Percentiles rank a stretch among this genome's conserved stretches.
Conservation (phyloP, 2,797 vertebrate species). For the Notoglanidium macrostoma region DNA sequence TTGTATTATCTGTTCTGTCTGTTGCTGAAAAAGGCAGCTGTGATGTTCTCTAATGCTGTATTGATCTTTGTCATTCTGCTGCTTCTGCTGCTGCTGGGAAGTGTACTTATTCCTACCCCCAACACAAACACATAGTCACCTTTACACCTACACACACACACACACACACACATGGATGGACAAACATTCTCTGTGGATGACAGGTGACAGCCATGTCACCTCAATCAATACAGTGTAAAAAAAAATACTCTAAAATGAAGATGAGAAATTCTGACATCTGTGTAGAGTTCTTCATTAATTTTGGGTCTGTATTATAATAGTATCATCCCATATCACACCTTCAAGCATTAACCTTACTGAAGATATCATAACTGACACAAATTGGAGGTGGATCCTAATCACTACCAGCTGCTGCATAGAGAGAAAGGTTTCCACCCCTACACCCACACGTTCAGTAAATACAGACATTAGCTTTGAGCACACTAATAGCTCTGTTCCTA, state of each 20-base stretch:
- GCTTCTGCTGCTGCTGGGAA: constrained; percentile 42
- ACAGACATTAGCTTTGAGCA: background rate
- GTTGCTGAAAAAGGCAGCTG: constrained; percentile 61
- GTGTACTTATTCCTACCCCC: constrained; percentile 28
- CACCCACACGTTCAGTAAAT: background rate
- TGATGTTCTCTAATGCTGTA: constrained; percentile 75
- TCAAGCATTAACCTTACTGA: constrained; percentile 33
- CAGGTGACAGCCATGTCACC: constrained; percentile 30
- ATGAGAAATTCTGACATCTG: background rate
- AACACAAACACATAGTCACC: constrained; percentile 25
- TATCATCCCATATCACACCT: constrained; percentile 19
- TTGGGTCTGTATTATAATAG: constrained; percentile 4
- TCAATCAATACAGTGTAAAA: constrained; percentile 12
- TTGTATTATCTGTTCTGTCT: constrained; percentile 56
- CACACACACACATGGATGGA: constrained; percentile 1
- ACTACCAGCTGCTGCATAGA: constrained; percentile 13
- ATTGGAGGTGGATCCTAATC: constrained; percentile 24
- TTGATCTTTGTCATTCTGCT: constrained; percentile 70
- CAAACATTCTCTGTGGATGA: constrained; percentile 23
- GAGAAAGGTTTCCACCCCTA: background rate
- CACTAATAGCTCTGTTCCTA: background rate
- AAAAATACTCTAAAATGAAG: background rate
- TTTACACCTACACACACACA: constrained; percentile 27
- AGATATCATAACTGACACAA: constrained; percentile 36
- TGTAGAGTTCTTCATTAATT: constrained; percentile 16